phyloP scores from a whole-genome alignment of 1,140 invertebrate species.

The Drosophila lini region DNA sequence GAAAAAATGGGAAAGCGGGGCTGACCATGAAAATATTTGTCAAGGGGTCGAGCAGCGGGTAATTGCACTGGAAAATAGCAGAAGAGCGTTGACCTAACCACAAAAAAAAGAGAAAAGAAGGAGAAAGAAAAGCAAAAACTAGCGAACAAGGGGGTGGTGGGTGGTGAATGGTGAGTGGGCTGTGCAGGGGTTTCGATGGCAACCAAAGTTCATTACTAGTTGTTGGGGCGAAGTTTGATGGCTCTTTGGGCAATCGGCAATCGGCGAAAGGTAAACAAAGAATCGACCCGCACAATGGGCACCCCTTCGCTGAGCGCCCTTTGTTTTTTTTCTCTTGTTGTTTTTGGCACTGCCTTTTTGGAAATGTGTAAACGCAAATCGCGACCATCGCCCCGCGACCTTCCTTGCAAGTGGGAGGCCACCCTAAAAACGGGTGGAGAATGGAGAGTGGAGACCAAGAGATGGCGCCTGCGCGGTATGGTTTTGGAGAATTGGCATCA shows the following conservation, averaged over 20 bases:
- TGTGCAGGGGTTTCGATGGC: constrained; percentile 25
- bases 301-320: constrained; percentile 10
- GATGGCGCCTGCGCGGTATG: constrained; percentile 46
- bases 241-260: constrained; percentile 49
- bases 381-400: constrained; percentile 35
- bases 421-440: constrained; percentile 11
- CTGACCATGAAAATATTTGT: constrained; percentile 54
- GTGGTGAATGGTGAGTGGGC: not conserved
- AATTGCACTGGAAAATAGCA: constrained; percentile 39
- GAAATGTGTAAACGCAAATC: constrained; percentile 48
- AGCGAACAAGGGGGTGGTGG: not conserved
- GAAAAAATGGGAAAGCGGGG: constrained; percentile 8
- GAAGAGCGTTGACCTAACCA: constrained; percentile 43
- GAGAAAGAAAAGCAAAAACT: constrained; percentile 14
- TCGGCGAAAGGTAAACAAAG: constrained; percentile 75
- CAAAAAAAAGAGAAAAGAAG: not conserved
- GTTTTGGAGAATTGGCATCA: constrained; percentile 53
- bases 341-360: constrained; percentile 54
- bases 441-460: constrained; percentile 44
- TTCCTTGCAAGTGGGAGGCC: constrained; percentile 41
- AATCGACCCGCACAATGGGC: constrained; percentile 50
- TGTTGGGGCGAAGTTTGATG: constrained; percentile 31
- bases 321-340: constrained; percentile 9
- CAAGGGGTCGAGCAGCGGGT: constrained; percentile 7
- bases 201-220: constrained; percentile 65